Evolutionary conservation across 2,888 invertebrate genomes (phyloP).

Genomic region (Scotopteryx bipunctaria): DNA sequence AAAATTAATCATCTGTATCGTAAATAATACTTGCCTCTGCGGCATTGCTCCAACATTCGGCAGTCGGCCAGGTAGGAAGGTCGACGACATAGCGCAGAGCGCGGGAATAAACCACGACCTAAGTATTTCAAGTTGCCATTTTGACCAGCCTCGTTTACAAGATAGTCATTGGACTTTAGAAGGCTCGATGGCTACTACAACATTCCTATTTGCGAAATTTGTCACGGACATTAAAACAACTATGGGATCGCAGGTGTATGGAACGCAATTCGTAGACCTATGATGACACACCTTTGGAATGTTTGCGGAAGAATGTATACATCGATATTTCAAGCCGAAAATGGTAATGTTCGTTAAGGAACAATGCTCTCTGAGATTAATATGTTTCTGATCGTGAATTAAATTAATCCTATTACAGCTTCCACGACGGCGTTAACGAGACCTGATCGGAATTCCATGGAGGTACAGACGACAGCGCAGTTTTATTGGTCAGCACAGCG

Average conservation of each 20-base stretch:
- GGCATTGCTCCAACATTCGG: slow-evolving; percentile 45
- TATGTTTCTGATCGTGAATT: slow-evolving; percentile 39
- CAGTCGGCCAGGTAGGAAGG: slow-evolving; percentile 48
- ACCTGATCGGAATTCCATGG: slow-evolving; percentile 41
- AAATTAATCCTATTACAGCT: slow-evolving; percentile 44
- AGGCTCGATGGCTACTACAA: slow-evolving; percentile 10
- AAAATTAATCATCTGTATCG: slow-evolving; percentile 38
- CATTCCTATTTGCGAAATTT: slow-evolving; percentile 17
- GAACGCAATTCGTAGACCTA: slow-evolving; percentile 26
- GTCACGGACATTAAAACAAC: slow-evolving; percentile 17
- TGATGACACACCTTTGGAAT: slow-evolving; percentile 33
- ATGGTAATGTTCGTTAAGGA: slow-evolving; percentile 30
- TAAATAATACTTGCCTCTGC: slow-evolving; percentile 45
- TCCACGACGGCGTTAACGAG: slow-evolving; percentile 44
- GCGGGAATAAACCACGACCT: slow-evolving; percentile 33
- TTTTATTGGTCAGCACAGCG: slow-evolving; percentile 32
- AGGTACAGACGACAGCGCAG: slow-evolving; percentile 18
- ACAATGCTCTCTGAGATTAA: slow-evolving; percentile 35
- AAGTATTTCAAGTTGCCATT: slow-evolving; percentile 21
- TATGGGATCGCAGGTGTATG: slow-evolving; percentile 25
- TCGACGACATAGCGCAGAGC: slow-evolving; percentile 45
- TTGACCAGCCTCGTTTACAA: slow-evolving; percentile 16
- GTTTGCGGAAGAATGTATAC: slow-evolving; percentile 33
- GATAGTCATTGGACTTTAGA: slow-evolving; percentile 12
- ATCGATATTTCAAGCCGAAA: slow-evolving; percentile 30